Conservation (phyloP, 2,888 invertebrate species). For the Spialia ferax region DNA sequence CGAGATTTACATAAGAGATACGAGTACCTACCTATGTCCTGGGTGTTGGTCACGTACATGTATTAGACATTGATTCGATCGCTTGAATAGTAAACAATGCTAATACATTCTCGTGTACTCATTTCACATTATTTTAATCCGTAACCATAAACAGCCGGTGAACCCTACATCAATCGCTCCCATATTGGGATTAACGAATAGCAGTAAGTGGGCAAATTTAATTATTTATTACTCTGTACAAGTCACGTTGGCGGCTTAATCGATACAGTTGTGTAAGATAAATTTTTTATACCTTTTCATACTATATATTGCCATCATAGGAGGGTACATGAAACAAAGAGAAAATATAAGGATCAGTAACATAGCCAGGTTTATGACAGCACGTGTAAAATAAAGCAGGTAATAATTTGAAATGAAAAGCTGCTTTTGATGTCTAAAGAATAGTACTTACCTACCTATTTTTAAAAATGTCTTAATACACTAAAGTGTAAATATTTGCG, state of each 20-base stretch:
- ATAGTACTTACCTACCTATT: neutral
- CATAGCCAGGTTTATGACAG: conserved; percentile 18
- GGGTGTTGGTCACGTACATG: conserved; percentile 16
- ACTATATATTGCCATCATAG: conserved; percentile 73
- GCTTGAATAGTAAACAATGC: conserved; percentile 49
- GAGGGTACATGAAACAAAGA: conserved; percentile 82
- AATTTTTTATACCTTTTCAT: conserved; percentile 73
- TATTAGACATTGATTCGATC: conserved; percentile 34
- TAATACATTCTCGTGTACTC: conserved; percentile 49
- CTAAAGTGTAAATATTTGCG: neutral
- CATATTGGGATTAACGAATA: conserved; percentile 51
- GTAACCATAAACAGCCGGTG: conserved; percentile 49
- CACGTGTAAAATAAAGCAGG: conserved; percentile 12
- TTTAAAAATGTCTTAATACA: neutral
- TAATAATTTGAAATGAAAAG: neutral
- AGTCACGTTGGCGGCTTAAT: conserved; percentile 26
- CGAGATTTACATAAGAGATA: too few relatives aligned
- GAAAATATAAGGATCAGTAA: conserved; percentile 46
- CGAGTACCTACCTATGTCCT: conserved; percentile 28
- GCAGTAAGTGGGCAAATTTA: conserved; percentile 40
- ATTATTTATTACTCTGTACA: conserved; percentile 36
- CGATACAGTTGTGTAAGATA: conserved; percentile 38
- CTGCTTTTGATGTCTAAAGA: neutral
- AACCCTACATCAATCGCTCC: conserved; percentile 50
- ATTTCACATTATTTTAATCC: conserved; percentile 56